Conservation (phyloP, 92 coral and sea anemone genomes). For the Umimayanthus chanpuru region DNA sequence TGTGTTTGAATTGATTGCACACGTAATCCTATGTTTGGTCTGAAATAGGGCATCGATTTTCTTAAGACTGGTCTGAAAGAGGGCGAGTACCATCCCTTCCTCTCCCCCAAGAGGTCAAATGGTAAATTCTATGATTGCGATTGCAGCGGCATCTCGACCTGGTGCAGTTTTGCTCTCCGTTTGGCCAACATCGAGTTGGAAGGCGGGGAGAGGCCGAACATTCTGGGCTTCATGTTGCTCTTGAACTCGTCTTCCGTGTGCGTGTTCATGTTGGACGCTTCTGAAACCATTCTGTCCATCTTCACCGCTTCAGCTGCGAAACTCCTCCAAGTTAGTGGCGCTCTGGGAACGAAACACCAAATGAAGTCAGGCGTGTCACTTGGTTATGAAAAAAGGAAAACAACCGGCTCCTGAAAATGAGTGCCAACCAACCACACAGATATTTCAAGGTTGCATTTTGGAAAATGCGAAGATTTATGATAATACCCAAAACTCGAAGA, state of each 20-base stretch:
- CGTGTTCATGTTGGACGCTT: conserved; percentile 71
- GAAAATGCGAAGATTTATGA: no score
- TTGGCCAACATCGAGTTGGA: conserved; percentile 89
- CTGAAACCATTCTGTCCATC: conserved; percentile 83
- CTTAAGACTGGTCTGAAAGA: no score
- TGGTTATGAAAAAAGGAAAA: not conserved
- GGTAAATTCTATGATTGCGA: not conserved
- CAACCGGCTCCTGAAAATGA: not conserved
- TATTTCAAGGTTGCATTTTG: not conserved
- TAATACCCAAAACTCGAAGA: no score
- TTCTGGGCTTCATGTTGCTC: conserved; percentile 64
- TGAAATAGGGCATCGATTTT: no score
- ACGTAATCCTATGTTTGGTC: no score
- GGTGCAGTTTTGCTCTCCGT: conserved; percentile 80
- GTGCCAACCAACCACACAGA: not conserved
- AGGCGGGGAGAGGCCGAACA: conserved; percentile 94
- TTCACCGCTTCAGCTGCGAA: conserved; percentile 94
- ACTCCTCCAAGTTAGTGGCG: conserved; percentile 69
- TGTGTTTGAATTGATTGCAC: no score
- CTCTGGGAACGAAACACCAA: conserved; percentile 17
- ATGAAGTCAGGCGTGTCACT: not conserved
- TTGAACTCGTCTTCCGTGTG: conserved; percentile 45
- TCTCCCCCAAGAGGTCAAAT: no score
- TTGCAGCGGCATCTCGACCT: conserved; percentile 9
- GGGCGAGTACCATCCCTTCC: no score